phyloP scores from a whole-genome alignment of 2,797 vertebrate species.

The Lithobates pipiens region DNA sequence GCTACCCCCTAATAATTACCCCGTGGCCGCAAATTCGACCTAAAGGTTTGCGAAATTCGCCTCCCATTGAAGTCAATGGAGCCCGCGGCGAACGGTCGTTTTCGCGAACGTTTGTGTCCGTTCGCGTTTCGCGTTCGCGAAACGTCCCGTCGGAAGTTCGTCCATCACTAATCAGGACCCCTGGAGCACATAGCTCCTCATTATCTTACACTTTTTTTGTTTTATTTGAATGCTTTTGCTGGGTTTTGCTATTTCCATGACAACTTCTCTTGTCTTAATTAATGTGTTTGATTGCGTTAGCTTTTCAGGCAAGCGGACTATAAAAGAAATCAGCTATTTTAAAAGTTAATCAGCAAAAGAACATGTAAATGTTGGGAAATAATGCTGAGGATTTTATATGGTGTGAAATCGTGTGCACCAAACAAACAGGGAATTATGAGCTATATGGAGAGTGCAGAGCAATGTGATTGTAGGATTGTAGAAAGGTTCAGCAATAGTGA shows the following conservation, averaged over 20 bases:
- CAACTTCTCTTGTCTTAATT: conserved; percentile 47
- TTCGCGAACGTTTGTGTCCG: too few relatives aligned
- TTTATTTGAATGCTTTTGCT: conserved; percentile 35
- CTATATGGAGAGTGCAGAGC: too few relatives aligned
- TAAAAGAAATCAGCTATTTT: conserved; percentile 45
- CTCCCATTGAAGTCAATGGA: too few relatives aligned
- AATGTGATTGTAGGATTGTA: too few relatives aligned
- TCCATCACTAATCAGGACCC: background rate
- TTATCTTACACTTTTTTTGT: conserved; percentile 34
- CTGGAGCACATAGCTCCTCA: background rate
- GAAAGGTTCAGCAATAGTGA: too few relatives aligned
- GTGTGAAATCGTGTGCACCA: background rate
- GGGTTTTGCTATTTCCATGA: conserved; percentile 35
- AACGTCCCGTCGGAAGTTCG: too few relatives aligned
- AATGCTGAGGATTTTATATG: conserved; percentile 13
- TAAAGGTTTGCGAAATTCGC: too few relatives aligned
- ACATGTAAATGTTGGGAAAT: conserved; percentile 37
- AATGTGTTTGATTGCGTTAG: conserved; percentile 33
- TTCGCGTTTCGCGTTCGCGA: too few relatives aligned
- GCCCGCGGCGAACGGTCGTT: too few relatives aligned
- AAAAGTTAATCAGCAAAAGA: conserved; percentile 49
- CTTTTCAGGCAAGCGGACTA: conserved; percentile 14
- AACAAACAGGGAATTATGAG: conserved; percentile 16
- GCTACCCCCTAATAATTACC: too few relatives aligned
- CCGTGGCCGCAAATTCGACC: too few relatives aligned